Percentiles rank a stretch among this genome's conserved stretches.
These are phyloP conservation scores for Phrynocephalus forsythii DNA, from an alignment of 2,797 vertebrate genomes.

Conservation along the genomic window DNA sequence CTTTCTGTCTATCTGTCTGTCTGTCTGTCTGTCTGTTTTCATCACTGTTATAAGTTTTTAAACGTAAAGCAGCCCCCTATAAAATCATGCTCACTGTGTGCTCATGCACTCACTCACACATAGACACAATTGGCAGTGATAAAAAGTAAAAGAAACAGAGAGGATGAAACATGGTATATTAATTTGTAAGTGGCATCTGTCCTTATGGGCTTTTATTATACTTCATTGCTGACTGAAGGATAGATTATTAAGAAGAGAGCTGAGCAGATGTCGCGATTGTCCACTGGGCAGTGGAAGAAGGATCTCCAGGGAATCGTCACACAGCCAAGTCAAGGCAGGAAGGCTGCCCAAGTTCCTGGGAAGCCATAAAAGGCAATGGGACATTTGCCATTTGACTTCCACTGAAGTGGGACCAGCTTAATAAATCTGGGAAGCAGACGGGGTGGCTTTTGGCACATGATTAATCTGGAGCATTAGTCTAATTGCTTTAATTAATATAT, in stretches of 20 bases:
- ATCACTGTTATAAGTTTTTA: not conserved
- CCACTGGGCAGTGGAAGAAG: not conserved
- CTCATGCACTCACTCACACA: too few relatives aligned
- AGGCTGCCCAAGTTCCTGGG: slow-evolving; percentile 18
- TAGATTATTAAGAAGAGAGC: slow-evolving; percentile 9
- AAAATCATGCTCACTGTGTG: too few relatives aligned
- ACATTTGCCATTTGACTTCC: slow-evolving; percentile 41
- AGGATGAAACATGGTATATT: too few relatives aligned
- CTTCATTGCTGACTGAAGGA: not conserved
- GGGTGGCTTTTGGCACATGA: slow-evolving; percentile 32
- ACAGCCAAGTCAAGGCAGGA: not conserved
- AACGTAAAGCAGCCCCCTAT: not conserved
- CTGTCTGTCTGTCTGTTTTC: too few relatives aligned
- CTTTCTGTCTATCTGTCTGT: too few relatives aligned
- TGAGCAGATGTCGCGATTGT: slow-evolving; percentile 4
- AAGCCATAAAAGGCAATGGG: slow-evolving; percentile 22
- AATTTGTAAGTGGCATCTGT: not conserved
- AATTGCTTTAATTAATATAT: slow-evolving; percentile 41
- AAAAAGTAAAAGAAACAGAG: too few relatives aligned
- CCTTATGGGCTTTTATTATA: not conserved
- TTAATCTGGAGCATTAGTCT: slow-evolving; percentile 26
- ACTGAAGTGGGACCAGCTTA: slow-evolving; percentile 6
- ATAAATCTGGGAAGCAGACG: slow-evolving; percentile 37
- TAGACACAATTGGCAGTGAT: too few relatives aligned
- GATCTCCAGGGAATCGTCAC: slow-evolving; percentile 4